phyloP scores from a whole-genome alignment of 2,113 vertebrate species.

The Thymallus thymallus region DNA sequence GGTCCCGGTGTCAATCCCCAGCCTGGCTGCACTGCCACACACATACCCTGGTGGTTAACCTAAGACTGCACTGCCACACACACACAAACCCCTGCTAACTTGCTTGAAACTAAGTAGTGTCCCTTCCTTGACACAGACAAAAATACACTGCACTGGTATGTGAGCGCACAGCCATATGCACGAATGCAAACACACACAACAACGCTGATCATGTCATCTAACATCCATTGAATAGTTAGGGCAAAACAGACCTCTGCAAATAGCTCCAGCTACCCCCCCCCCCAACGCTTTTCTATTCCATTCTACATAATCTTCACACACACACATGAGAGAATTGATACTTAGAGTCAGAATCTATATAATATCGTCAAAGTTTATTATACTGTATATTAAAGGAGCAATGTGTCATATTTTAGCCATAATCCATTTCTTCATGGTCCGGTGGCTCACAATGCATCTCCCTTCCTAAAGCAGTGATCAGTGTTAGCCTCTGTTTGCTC shows the following conservation, averaged over 20 bases:
- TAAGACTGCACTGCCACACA: conserved; percentile 10
- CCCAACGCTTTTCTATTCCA: neutral
- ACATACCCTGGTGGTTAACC: conserved; percentile 16
- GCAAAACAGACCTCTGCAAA: neutral
- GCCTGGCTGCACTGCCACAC: too few relatives aligned
- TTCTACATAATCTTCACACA: too few relatives aligned
- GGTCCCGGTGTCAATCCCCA: too few relatives aligned
- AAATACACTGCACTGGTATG: neutral
- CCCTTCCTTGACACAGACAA: neutral
- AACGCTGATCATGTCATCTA: neutral
- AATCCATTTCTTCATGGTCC: too few relatives aligned
- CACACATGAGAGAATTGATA: neutral
- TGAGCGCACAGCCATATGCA: neutral
- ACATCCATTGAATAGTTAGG: neutral
- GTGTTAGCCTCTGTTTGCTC: neutral
- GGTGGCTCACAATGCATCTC: too few relatives aligned
- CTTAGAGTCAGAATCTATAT: too few relatives aligned
- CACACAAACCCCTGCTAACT: neutral
- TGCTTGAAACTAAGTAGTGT: neutral
- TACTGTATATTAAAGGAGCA: too few relatives aligned
- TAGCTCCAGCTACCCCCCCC: neutral
- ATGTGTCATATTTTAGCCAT: neutral
- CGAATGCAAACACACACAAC: neutral
- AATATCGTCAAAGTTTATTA: too few relatives aligned
- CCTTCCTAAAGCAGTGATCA: neutral